Evolutionary conservation across 2,888 invertebrate genomes (phyloP).

Genomic region (Melinopterus prodromus): DNA sequence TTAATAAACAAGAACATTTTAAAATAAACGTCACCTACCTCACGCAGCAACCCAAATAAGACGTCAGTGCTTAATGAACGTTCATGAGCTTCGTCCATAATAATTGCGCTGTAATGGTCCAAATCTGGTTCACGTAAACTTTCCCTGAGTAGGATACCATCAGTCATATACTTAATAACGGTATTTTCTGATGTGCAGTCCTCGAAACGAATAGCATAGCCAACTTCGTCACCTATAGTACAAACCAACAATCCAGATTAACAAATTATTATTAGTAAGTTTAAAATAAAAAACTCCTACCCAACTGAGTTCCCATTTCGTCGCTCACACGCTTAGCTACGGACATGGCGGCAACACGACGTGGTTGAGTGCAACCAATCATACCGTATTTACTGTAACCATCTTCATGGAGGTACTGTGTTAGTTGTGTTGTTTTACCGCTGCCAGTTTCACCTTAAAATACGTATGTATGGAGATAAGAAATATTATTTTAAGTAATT

Average conservation of each 20-base stretch:
- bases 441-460: slow-evolving; percentile 86
- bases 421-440: slow-evolving; percentile 97
- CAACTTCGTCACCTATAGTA: slow-evolving; percentile 82
- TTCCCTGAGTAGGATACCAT: slow-evolving; percentile 96
- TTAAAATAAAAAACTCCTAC: slow-evolving; percentile 53
- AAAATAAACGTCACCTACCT: slow-evolving; percentile 69
- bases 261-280: not conserved
- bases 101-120: slow-evolving; percentile 96
- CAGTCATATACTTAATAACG: slow-evolving; percentile 98
- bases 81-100: slow-evolving; percentile 99
- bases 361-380: slow-evolving; percentile 98
- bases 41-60: slow-evolving; percentile 92
- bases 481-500: slow-evolving; percentile 14
- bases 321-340: slow-evolving; percentile 99
- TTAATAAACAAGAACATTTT: not conserved
- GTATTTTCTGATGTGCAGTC: slow-evolving; percentile 97
- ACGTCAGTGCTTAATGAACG: slow-evolving; percentile 98
- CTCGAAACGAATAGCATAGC: slow-evolving; percentile 99
- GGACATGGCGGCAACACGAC: slow-evolving; percentile 98
- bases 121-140: slow-evolving; percentile 95
- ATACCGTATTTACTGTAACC: slow-evolving; percentile 92
- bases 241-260: not conserved
- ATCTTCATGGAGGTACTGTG: slow-evolving; percentile 97
- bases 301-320: slow-evolving; percentile 92
- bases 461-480: not conserved